Evolutionary conservation across 2,113 vertebrate species (phyloP), one percentile per base, ranked within the genome.

Genomic region (Cynocephalus volans): DNA sequence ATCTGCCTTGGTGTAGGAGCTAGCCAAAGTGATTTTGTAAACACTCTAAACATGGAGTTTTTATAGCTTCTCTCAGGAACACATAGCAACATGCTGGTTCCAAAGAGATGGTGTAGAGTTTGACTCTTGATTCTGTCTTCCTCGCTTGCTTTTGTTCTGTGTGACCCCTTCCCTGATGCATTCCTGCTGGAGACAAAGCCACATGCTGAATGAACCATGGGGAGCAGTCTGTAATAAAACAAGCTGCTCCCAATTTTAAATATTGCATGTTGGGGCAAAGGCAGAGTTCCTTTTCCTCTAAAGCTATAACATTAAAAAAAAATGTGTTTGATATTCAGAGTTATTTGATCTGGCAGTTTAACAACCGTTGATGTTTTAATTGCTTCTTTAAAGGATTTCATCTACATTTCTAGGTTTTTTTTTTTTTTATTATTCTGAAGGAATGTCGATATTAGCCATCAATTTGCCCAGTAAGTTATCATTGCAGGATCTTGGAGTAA

Each of bases 281-380:
- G 80, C 98, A 96, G 77, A 90, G 88, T 97, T 98, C 93, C 94
- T 94, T 97, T 96, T 93, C 96, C 93, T 98, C 88, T 97, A 97
- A 98, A 97, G 96, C 93, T 98, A 96, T 97, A 97, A 96, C 94
- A 89, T 97, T 97, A 81, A 96, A 97, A 97, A 97, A 98, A 97
- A 86, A 41, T 96, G 79, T 96, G 96, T 98, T 98, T 98, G 97
- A 97, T 97, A 97, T 97, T 97, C 88, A 95, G 95, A 96, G 96
- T 97, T 97, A 97, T 97, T 97, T 98, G 97, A 98, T 98, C 97
- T 97, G 95, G 97, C 97, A 97, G 95, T 97, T 97, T 97, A 98
- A 97, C 95, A 97, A 96, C 97, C 97, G 97, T 98, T 98, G 97
- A 97, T 98, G 95, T 97, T 97, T 97, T 98, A 98, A 98, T 98